Evolutionary conservation across 2,797 vertebrate species (phyloP).

Genomic region (Emydoidea blandingii): DNA sequence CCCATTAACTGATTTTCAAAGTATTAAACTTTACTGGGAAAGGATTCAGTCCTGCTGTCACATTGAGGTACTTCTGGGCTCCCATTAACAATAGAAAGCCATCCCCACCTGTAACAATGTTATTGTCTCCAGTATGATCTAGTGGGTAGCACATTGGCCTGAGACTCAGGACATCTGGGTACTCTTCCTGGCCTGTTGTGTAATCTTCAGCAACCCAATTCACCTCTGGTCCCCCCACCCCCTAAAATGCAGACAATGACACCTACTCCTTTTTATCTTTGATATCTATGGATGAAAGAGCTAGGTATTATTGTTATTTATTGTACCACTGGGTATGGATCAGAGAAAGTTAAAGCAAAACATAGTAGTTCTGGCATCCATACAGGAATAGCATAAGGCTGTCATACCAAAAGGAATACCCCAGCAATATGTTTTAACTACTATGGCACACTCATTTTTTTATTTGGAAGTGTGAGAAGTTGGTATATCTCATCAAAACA

Average conservation of each 20-base stretch:
- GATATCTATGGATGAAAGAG: not conserved
- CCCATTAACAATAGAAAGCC: not conserved
- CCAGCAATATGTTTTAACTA: not conserved
- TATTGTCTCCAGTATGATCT: not conserved
- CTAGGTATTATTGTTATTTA: not conserved
- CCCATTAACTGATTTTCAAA: not conserved
- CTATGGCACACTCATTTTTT: not conserved
- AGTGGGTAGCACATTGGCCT: not conserved
- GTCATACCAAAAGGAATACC: not conserved
- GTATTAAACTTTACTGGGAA: not conserved
- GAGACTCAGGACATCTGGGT: not conserved
- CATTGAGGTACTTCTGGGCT: not conserved
- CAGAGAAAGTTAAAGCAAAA: not conserved
- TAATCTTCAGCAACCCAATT: constrained; percentile 44
- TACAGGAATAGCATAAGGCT: not conserved
- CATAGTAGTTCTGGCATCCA: not conserved
- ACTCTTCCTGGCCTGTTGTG: not conserved
- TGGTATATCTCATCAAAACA: not conserved
- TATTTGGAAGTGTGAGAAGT: not conserved
- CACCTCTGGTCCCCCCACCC: not conserved
- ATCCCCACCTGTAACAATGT: not conserved
- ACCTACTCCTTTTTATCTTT: not conserved
- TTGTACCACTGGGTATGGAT: not conserved
- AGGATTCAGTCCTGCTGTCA: too few species aligned
- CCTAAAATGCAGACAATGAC: not conserved